Evolutionary conservation across 2,888 invertebrate genomes (phyloP).

Genomic region (Serrognathus titanus): DNA sequence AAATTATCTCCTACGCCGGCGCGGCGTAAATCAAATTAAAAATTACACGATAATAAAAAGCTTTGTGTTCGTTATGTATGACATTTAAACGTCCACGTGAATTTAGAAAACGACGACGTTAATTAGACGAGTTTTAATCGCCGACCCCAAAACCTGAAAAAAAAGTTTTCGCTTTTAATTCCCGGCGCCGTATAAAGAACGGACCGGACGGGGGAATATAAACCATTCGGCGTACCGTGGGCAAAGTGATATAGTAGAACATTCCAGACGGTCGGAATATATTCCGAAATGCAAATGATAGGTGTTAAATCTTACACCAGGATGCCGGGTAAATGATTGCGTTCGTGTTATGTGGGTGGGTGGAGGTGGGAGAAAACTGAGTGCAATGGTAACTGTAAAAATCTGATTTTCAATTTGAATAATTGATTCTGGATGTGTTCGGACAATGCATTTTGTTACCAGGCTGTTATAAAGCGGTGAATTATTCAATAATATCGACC

Average conservation of each 20-base stretch:
- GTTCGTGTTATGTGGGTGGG: constrained; percentile 14
- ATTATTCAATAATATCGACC: constrained; percentile 19
- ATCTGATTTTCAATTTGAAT: constrained; percentile 30
- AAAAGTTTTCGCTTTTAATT: constrained; percentile 10
- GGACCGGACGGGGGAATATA: constrained; percentile 12
- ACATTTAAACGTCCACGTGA: too few relatives aligned
- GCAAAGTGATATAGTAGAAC: constrained; percentile 24
- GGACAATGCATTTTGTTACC: not conserved
- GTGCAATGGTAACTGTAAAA: constrained; percentile 17
- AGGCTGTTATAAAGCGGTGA: constrained; percentile 6
- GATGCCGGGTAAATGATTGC: constrained; percentile 20
- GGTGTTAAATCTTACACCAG: constrained; percentile 29
- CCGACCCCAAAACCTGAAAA: not conserved
- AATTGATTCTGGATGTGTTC: constrained; percentile 6
- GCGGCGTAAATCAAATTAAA: too few relatives aligned
- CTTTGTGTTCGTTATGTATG: too few relatives aligned
- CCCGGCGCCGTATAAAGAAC: constrained; percentile 16
- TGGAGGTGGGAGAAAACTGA: constrained; percentile 12
- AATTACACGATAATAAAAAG: too few relatives aligned
- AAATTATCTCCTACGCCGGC: too few relatives aligned
- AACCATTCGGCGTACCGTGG: constrained; percentile 16
- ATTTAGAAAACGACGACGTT: too few relatives aligned
- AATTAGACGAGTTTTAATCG: too few relatives aligned
- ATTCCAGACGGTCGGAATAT: constrained; percentile 25
- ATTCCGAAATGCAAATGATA: constrained; percentile 34